Conservation (phyloP, 1,140 invertebrate species). For the Heterodera schachtii region DNA sequence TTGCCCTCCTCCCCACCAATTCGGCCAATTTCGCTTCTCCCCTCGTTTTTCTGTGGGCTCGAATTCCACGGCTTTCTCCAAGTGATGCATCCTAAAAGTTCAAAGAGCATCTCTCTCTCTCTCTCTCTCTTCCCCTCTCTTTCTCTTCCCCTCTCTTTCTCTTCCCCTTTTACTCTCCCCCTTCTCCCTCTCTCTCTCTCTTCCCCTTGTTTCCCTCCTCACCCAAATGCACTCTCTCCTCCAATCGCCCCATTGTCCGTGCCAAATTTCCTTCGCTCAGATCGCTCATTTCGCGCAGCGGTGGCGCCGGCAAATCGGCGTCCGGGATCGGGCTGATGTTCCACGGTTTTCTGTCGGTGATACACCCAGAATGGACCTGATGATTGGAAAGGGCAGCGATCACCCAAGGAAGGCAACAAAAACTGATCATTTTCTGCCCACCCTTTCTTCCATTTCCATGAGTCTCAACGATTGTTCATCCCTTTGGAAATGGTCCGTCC, state of each 20-base stretch:
- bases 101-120: not conserved
- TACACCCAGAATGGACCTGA: constrained; percentile 24
- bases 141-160: too few species aligned
- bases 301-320: not conserved
- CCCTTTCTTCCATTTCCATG: constrained; percentile 27
- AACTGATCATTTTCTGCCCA: not conserved
- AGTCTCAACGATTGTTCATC: not conserved
- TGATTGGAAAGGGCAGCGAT: not conserved
- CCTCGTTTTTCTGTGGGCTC: constrained; percentile 1
- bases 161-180: too few species aligned
- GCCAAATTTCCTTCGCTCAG: not conserved
- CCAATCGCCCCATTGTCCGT: constrained; percentile 4
- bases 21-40: not conserved
- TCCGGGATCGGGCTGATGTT: constrained; percentile 1
- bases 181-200: too few species aligned
- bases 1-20: not conserved
- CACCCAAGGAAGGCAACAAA: not conserved
- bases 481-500: not conserved
- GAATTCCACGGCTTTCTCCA: constrained; percentile 24
- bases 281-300: not conserved
- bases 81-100: constrained; percentile 22
- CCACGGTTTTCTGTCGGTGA: constrained; percentile 20
- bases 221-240: constrained; percentile 18
- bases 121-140: too few species aligned
- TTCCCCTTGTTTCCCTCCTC: not conserved